Base-by-base conservation (phyloP, 2,113 vertebrate species). In the Grallaria varia region DNA sequence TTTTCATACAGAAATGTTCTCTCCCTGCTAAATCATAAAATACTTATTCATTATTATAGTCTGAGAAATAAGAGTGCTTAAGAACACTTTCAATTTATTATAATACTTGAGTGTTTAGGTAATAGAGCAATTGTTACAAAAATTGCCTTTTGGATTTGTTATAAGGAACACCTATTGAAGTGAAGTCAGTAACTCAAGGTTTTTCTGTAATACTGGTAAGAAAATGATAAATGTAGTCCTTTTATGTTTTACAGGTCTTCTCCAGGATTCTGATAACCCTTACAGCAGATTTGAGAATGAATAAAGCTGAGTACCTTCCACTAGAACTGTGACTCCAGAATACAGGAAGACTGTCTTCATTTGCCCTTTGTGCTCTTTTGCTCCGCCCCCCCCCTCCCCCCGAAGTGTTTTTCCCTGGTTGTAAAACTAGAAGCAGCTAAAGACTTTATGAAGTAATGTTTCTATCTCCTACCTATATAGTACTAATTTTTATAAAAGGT, bases 251-350 rank as follows among this genome's bases (percentile, higher is more conserved):
- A 49, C 97, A 99, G 99, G 98, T 95, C 98, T 99, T 87, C 96
- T 99, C 9, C 97, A 97, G 25, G 98, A 99, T 96, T 98, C 98
- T 72, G 98, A 99, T 97, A 98, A 99, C 90, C 98, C 98, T 1
- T 98, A 98, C 96, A 99, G 98, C 97, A 98, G 98, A 98, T 99
- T 98, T 91, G 98, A 99, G 94, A 99, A 99, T 66, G 98, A 99
- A 59, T 99, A 93, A 98, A 96, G 63, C 56, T 56, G 67, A 63
- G 47, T 35, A 50, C 23, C 68, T 84, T 74, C 33, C 17, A 42
- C 33, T 52, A 59, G 67, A 88, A 8, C 55, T 79, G 33, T 62
- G 37, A 85, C 27, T 71, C 6, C 75, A 53, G 73, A 86, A 90
- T 58, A 56, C 40, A 45, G 39, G 45, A 84, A 69, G 23, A 90